Conservation (phyloP, 2,797 vertebrate species). For the Neosilurus mollespiculum region DNA sequence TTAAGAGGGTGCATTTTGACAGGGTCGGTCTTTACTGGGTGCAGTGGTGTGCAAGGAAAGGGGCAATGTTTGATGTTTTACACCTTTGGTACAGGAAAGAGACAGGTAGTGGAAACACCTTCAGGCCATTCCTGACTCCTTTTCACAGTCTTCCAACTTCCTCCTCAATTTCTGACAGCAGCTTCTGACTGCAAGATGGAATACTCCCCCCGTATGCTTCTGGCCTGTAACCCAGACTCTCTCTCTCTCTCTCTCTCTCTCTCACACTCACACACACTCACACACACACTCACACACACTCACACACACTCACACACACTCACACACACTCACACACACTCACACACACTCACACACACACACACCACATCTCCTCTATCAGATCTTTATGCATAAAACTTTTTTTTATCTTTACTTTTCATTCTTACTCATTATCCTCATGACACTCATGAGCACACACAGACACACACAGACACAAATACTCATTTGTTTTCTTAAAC, state of each 20-base stretch:
- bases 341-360: not conserved
- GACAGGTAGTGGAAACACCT: conserved; percentile 50
- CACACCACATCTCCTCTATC: too few relatives aligned
- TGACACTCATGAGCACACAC: too few relatives aligned
- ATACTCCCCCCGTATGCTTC: conserved; percentile 36
- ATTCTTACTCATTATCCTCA: too few relatives aligned
- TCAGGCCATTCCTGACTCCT: conserved; percentile 48
- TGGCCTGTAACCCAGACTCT: conserved; percentile 47
- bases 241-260: conserved; percentile 17
- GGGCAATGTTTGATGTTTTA: conserved; percentile 79
- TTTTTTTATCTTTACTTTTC: too few relatives aligned
- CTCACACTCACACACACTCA: not conserved
- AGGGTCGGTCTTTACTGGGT: conserved; percentile 71
- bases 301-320: not conserved
- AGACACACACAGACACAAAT: too few relatives aligned
- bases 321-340: not conserved
- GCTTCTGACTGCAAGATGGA: conserved; percentile 39
- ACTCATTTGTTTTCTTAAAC: too few relatives aligned
- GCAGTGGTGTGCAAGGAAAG: conserved; percentile 61
- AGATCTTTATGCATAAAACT: too few relatives aligned
- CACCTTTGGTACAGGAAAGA: conserved; percentile 70
- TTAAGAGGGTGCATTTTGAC: conserved; percentile 69
- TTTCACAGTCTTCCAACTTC: conserved; percentile 46
- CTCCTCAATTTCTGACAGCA: conserved; percentile 49
- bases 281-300: not conserved